These are phyloP conservation scores for Dexiosoma caninum DNA, from an alignment of 2,888 invertebrate genomes.

Conservation along the genomic window DNA sequence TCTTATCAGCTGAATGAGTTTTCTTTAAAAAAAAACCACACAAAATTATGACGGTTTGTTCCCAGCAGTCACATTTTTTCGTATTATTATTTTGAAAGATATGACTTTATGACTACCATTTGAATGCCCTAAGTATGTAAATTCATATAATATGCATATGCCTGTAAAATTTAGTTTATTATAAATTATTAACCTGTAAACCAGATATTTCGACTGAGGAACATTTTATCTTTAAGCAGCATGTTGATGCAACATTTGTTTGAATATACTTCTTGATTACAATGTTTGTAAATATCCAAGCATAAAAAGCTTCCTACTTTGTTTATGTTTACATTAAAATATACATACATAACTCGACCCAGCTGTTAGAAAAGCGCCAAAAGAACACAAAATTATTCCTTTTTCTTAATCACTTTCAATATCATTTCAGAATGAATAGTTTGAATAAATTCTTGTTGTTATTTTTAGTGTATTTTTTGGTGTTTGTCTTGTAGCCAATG, in stretches of 20 bases:
- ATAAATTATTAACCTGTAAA: no score
- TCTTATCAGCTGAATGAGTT: no score
- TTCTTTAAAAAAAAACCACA: no score
- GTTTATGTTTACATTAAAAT: neutral
- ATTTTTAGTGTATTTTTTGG: neutral
- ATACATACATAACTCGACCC: slow-evolving; percentile 44
- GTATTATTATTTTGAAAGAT: no score
- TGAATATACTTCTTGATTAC: neutral
- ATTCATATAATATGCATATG: no score
- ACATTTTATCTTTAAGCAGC: slow-evolving; percentile 6
- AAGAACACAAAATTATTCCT: neutral
- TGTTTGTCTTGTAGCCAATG: slow-evolving; percentile 26
- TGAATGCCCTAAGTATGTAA: no score
- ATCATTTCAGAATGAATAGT: slow-evolving; percentile 53
- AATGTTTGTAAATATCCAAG: neutral
- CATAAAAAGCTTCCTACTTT: neutral
- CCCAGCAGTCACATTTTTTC: no score
- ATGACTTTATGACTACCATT: no score
- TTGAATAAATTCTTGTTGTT: neutral
- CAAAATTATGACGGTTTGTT: no score
- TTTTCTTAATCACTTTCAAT: slow-evolving; percentile 47
- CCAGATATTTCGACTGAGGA: no score
- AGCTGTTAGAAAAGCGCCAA: slow-evolving; percentile 64
- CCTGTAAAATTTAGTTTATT: no score
- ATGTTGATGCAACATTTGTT: slow-evolving; percentile 2